Percentiles rank a stretch among this genome's conserved stretches.
These are phyloP conservation scores for Passer montanus DNA, from an alignment of 2,113 vertebrate genomes.

Conservation along the genomic window DNA sequence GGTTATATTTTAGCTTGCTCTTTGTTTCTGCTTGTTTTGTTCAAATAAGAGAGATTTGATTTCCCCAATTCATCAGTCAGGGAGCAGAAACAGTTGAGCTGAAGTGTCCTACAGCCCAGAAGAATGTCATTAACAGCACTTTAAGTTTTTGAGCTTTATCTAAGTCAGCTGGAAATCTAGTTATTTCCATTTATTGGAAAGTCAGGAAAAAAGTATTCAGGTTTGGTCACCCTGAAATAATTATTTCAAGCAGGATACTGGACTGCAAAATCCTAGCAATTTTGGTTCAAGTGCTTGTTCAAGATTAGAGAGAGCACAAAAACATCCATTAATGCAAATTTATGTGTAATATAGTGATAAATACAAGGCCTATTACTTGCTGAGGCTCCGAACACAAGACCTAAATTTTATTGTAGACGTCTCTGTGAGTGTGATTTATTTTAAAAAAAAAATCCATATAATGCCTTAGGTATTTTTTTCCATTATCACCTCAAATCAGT, in stretches of 20 bases:
- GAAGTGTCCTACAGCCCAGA: background rate
- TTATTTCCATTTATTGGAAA: background rate
- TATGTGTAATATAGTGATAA: background rate
- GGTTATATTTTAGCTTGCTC: background rate
- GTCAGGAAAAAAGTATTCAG: background rate
- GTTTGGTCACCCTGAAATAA: background rate
- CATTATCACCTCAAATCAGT: background rate
- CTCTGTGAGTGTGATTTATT: background rate
- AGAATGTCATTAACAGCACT: background rate
- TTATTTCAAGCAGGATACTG: background rate
- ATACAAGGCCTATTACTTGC: background rate
- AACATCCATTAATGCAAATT: background rate
- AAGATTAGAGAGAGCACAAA: background rate
- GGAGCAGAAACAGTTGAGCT: background rate
- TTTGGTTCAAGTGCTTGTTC: background rate
- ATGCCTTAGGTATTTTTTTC: background rate
- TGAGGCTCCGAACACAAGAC: background rate
- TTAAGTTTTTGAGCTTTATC: background rate
- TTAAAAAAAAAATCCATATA: background rate
- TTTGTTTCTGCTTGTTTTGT: background rate
- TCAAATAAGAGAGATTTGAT: background rate
- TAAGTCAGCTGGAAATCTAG: background rate
- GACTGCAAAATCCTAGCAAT: background rate
- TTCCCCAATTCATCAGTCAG: background rate
- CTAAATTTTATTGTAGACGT: background rate